A percentile compares a stretch with the other conserved stretches of the same genome.
Evolutionary conservation across 1,140 invertebrate species (phyloP).

Genomic region (Neodiprion fabricii): DNA sequence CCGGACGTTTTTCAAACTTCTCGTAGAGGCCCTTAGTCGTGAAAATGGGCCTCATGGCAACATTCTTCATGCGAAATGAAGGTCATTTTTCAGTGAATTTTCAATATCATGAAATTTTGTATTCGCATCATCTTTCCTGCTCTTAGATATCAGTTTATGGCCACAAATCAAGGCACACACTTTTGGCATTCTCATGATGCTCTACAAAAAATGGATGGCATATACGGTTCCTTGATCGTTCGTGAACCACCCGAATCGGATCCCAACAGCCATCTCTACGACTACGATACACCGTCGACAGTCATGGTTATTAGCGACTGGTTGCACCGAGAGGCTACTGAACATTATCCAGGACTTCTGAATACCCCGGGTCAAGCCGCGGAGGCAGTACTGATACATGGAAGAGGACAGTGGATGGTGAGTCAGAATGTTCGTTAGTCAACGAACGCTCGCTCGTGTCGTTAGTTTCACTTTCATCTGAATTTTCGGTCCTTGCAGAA

Average conservation of each 20-base stretch:
- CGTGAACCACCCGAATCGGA: slow-evolving; percentile 24
- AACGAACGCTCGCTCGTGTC: slow-evolving; percentile 61
- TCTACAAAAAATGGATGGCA: slow-evolving; percentile 41
- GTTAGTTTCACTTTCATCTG: slow-evolving; percentile 41
- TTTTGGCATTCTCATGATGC: slow-evolving; percentile 62
- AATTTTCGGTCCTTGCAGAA: slow-evolving; percentile 16
- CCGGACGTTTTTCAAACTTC: too few species aligned
- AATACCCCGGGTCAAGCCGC: slow-evolving; percentile 80
- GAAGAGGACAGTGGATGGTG: slow-evolving; percentile 67
- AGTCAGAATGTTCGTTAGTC: slow-evolving; percentile 55
- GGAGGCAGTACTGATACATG: slow-evolving; percentile 77
- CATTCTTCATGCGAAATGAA: too few species aligned
- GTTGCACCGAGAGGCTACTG: slow-evolving; percentile 72
- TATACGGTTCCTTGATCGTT: slow-evolving; percentile 31
- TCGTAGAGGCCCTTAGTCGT: too few species aligned
- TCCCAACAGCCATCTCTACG: slow-evolving; percentile 41
- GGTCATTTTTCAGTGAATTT: neutral
- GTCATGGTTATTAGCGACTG: slow-evolving; percentile 79
- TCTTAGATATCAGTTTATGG: slow-evolving; percentile 50
- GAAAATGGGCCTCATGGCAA: too few species aligned
- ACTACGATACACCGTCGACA: slow-evolving; percentile 63
- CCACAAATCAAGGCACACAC: slow-evolving; percentile 55
- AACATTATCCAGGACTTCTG: slow-evolving; percentile 77
- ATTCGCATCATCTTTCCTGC: too few species aligned
- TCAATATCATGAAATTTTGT: too few species aligned